Evolutionary conservation across 2,888 invertebrate genomes (phyloP).

Genomic region (Drosophila kambysellisi): DNA sequence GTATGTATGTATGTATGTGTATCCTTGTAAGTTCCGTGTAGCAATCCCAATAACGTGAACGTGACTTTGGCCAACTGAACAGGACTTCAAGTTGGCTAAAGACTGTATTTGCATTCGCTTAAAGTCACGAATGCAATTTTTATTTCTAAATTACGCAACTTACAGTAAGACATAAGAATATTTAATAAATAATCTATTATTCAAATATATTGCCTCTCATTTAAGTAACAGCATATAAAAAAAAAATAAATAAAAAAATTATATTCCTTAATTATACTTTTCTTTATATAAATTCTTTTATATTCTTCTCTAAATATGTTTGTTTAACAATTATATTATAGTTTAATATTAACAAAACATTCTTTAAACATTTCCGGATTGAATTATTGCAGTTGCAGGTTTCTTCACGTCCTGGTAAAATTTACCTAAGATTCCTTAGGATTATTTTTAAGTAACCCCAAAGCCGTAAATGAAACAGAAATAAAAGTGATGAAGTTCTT

Average conservation of each 20-base stretch:
- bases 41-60: conserved; percentile 15
- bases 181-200: neutral
- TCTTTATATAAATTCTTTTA: neutral
- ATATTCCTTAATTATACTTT: neutral
- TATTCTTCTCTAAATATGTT: neutral
- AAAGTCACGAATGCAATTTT: neutral
- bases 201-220: too few relatives aligned
- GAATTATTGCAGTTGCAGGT: neutral
- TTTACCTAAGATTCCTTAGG: neutral
- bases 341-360: neutral
- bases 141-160: neutral
- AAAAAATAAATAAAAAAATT: neutral
- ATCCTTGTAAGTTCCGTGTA: neutral
- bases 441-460: neutral
- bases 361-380: neutral
- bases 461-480: neutral
- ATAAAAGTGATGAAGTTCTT: neutral
- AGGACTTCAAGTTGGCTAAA: conserved; percentile 17
- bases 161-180: neutral
- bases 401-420: neutral
- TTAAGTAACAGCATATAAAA: neutral
- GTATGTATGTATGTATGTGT: neutral
- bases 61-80: conserved; percentile 41
- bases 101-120: conserved; percentile 16
- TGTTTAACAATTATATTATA: neutral